Conservation (phyloP, 2,888 invertebrate species). For the Tenthredo amoena region DNA sequence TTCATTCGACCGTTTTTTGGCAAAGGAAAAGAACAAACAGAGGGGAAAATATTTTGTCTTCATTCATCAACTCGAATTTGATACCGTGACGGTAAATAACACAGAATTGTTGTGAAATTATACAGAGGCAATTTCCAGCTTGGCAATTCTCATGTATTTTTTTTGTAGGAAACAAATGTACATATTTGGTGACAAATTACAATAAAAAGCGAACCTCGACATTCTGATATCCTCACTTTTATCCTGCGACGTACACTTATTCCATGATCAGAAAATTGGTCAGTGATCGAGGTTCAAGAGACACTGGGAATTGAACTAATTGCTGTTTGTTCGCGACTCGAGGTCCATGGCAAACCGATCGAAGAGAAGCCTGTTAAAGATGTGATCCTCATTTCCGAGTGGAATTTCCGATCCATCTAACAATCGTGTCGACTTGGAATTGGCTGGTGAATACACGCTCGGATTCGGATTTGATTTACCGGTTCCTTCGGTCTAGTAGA, state of each 20-base stretch:
- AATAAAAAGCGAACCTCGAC: too few species aligned
- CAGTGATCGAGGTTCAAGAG: neutral
- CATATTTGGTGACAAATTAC: too few species aligned
- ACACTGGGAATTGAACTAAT: conserved; percentile 17
- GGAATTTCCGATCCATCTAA: conserved; percentile 46
- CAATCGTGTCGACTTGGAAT: conserved; percentile 19
- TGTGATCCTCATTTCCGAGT: conserved; percentile 33
- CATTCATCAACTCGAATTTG: too few species aligned
- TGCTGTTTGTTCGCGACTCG: neutral
- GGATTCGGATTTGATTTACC: conserved; percentile 4
- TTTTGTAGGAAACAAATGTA: too few species aligned
- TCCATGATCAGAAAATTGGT: neutral
- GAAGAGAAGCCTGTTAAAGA: conserved; percentile 6
- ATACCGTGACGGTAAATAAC: too few species aligned
- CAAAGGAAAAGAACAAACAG: too few species aligned
- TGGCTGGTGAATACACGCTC: neutral
- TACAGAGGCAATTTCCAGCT: too few species aligned
- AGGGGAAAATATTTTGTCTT: too few species aligned
- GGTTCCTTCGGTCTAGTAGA: neutral
- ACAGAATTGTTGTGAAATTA: too few species aligned
- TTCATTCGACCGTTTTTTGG: too few species aligned
- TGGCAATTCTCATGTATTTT: too few species aligned
- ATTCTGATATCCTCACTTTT: neutral
- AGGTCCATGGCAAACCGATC: neutral
- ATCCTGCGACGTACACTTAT: neutral